Evolutionary conservation across 2,888 invertebrate species (phyloP), one percentile per base, ranked within the genome.

Genomic region (Melolontha melolontha): DNA sequence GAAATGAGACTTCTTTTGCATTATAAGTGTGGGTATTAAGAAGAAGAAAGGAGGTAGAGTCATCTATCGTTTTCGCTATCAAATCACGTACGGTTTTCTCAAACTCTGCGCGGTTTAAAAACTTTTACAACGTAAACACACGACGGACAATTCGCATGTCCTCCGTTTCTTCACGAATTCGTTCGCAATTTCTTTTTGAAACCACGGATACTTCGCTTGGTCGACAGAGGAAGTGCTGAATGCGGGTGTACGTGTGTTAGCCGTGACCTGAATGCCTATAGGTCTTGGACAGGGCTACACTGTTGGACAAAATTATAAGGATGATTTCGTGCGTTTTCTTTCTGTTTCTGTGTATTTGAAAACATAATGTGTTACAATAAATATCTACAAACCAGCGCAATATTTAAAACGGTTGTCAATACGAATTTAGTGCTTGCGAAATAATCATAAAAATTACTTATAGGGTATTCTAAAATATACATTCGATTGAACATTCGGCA

Each of bases 161-260:
- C 59, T 49, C 73, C 73, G 70, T 75, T 72, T 34, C 34, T 72
- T 75, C 73, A 72, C 72, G 75, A 78, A 77, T 77, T 75, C 76
- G 76, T 75, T 75, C 74, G 72, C 71, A 74, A 75, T 75, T 76
- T 76, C 72, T 72, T 71, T 67, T 67, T 70, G 75, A 77, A 76
- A 74, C 75, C 75, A 47, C 72, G 72, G 72, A 71, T 71, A 75
- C 72, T 75, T 74, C 67, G 71, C 72, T 73, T 68, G 72, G 29
- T 71, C 71, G 71, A 74, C 73, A 74, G 70, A 75, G 73, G 77
- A 77, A 78, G 74, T 79, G 79, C 79, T 79, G 79, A 79, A 78
- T 78, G 75, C 34, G 77, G 73, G 52, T 64, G 42, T 75, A 73
- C 74, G 75, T 77, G 76, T 77, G 75, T 72, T 70, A 63, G 71